Evolutionary conservation across 37 sponge, comb jelly and placozoan species (phyloP).

Genomic region (Beroe forskalii): DNA sequence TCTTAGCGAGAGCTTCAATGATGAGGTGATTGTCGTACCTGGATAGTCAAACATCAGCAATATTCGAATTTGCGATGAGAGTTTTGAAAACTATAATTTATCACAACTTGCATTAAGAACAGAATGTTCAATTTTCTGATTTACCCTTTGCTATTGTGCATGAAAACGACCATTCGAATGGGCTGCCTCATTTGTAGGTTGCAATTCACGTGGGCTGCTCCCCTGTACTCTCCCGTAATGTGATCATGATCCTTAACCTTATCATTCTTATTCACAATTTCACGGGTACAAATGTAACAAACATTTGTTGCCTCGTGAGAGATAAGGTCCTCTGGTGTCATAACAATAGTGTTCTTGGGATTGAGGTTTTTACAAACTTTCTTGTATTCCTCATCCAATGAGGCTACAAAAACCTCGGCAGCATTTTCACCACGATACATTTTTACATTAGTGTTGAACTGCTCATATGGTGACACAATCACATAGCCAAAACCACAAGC

Average conservation of each 20-base stretch:
- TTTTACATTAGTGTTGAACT: not conserved
- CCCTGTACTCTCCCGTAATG: not conserved
- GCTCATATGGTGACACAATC: not conserved
- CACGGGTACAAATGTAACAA: not conserved
- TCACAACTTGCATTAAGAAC: too few relatives aligned
- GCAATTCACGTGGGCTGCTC: not conserved
- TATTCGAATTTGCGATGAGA: too few relatives aligned
- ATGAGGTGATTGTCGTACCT: not conserved
- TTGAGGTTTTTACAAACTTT: not conserved
- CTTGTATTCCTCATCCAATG: not conserved
- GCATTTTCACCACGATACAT: not conserved
- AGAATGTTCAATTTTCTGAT: not conserved
- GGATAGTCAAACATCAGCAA: too few relatives aligned
- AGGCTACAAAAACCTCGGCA: not conserved
- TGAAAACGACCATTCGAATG: not conserved
- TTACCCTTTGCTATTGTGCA: not conserved
- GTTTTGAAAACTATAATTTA: not conserved
- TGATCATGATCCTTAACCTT: not conserved
- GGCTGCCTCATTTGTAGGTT: not conserved
- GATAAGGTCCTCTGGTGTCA: not conserved
- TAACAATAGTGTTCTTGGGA: too few relatives aligned
- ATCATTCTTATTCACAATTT: not conserved
- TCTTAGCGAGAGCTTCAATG: not conserved
- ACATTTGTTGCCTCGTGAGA: not conserved
- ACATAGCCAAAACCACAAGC: not conserved